phyloP scores from a whole-genome alignment of 2,888 invertebrate genomes.

The Dryomyza anilis region DNA sequence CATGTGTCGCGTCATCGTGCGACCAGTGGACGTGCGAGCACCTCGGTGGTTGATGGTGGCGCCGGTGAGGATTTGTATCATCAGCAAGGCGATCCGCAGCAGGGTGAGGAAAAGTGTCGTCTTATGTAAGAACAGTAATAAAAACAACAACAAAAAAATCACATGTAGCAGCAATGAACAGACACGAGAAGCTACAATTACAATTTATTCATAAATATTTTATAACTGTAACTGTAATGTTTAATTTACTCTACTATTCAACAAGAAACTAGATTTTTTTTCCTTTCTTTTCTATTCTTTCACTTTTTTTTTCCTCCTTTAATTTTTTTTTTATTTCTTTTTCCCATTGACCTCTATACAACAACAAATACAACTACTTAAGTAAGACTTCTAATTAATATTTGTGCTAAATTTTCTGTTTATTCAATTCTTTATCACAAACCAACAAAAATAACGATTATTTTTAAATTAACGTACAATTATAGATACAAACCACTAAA shows the following conservation, averaged over 20 bases:
- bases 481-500: conserved; percentile 1
- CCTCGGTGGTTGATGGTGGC: conserved; percentile 50
- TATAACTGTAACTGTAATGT: conserved; percentile 16
- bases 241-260: conserved; percentile 12
- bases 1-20: conserved; percentile 69
- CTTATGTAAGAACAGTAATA: conserved; percentile 47
- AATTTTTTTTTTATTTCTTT: not conserved
- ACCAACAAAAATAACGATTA: not conserved
- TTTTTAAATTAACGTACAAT: conserved; percentile 2
- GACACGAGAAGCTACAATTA: conserved; percentile 8
- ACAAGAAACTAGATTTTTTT: not conserved
- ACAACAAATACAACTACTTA: no score
- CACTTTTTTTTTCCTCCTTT: not conserved
- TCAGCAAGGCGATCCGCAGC: conserved; percentile 56
- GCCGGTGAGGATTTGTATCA: conserved; percentile 56
- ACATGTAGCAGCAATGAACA: not conserved
- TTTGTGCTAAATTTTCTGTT: conserved; percentile 9
- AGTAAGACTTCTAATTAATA: conserved; percentile 5
- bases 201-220: conserved; percentile 15
- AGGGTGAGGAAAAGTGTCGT: conserved; percentile 54
- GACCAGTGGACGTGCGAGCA: conserved; percentile 55
- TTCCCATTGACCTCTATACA: no score
- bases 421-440: not conserved
- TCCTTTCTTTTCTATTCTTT: conserved; percentile 9
- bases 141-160: not conserved